Evolutionary conservation across 2,113 vertebrate species (phyloP).

Genomic region (Drymodes brunneopygia): DNA sequence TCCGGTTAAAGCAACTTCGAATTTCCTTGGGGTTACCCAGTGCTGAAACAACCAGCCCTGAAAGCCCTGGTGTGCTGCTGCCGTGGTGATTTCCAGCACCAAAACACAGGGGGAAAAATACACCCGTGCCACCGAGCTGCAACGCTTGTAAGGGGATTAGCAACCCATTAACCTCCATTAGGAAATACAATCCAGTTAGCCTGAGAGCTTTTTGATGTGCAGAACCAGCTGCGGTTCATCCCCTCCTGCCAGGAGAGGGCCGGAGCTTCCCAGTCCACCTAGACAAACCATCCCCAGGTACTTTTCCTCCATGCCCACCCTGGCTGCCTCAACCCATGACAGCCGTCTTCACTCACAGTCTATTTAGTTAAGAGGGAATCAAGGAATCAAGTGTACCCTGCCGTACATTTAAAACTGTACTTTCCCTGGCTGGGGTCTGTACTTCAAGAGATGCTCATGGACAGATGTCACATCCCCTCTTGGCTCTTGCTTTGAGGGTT

Average conservation of each 20-base stretch:
- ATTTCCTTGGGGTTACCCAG: background rate
- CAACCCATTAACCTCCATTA: background rate
- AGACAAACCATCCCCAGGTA: accelerated
- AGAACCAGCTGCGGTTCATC: background rate
- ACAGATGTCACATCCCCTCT: accelerated
- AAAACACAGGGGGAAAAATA: accelerated
- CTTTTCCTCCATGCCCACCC: background rate
- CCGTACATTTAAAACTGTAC: no score
- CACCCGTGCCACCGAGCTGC: accelerated
- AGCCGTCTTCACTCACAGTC: background rate
- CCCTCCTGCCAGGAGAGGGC: background rate
- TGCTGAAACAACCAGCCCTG: background rate
- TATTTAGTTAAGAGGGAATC: background rate
- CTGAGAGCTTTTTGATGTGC: accelerated
- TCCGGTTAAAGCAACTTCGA: accelerated
- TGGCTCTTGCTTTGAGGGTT: background rate
- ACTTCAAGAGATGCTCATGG: background rate
- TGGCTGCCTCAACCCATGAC: accelerated
- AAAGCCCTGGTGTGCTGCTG: accelerated
- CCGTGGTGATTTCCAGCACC: background rate
- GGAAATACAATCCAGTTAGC: background rate
- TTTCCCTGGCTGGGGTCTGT: background rate
- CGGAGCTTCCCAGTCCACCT: accelerated
- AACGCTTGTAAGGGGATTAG: accelerated
- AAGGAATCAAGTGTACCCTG: accelerated